Base-by-base conservation (phyloP, 2,888 invertebrate species). In the Polyommatus icarus region DNA sequence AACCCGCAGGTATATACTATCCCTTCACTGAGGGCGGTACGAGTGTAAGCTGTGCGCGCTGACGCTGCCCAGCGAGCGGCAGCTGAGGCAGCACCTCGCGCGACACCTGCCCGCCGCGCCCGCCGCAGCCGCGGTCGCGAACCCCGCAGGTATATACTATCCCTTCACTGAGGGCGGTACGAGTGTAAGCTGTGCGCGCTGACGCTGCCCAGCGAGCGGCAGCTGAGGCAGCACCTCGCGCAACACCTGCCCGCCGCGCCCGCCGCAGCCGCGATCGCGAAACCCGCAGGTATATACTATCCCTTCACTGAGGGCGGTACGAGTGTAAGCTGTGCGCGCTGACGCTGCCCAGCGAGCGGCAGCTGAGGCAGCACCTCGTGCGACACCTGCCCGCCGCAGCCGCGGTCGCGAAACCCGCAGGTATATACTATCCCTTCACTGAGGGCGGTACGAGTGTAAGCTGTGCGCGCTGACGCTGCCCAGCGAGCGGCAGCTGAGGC, bases 11-110 rank as follows among this genome's bases (percentile, higher is more conserved):
- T 78, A 20, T 59, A n/a, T 6, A 57, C 7, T n/a, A n/a, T n/a
- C n/a, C n/a, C n/a, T n/a, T n/a, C n/a, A n/a, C n/a, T n/a, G n/a
- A n/a, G 85, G 77, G 78, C 84, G 86, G 7, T 82, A 80, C 80
- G 54, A 83, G 80, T 90, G 91, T 83, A 78, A 79, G 59, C 81
- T 81, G 82, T 90, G 90, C 85, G 86, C 85, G 79, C 83, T 82
- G 29, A 81, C 82, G 82, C 84, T 88, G 81, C 80, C 82, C 78
- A 80, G 79, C 77, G 79, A 79, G 77, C 78, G 80, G 57, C 82
- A 82, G 40, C 81, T 84, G 82, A 85, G 87, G 79, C 84, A 83
- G 79, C 84, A 85, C 36, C 87, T 89, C 81, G 83, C 85, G 77
- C 79, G 75, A n/a, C 81, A 81, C 73, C 75, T 78, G n/a, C 71